phyloP scores from a whole-genome alignment of 2,888 invertebrate genomes.

The Bedellia somnulentella region DNA sequence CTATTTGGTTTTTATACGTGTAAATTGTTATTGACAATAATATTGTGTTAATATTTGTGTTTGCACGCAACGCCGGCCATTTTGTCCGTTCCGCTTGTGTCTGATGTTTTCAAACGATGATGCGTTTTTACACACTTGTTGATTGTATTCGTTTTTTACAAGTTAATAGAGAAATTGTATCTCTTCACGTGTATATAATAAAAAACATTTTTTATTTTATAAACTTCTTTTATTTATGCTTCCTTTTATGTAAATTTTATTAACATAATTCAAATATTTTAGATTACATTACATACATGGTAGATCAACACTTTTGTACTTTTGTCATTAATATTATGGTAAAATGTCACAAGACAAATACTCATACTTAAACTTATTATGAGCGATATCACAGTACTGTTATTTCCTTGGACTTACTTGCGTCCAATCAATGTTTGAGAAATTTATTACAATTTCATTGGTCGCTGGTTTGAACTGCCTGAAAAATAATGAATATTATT shows the following conservation, averaged over 20 bases:
- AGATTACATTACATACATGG: no score
- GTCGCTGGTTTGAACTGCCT: conserved; percentile 68
- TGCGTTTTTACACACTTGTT: no score
- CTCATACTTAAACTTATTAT: no score
- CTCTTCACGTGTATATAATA: conserved; percentile 52
- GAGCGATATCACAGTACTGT: no score
- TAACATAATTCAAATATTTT: neutral
- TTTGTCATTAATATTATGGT: neutral
- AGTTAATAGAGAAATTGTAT: conserved; percentile 38
- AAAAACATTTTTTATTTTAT: conserved; percentile 50
- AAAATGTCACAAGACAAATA: neutral
- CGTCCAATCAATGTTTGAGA: conserved; percentile 65
- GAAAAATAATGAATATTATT: conserved; percentile 17
- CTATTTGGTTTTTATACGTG: no score
- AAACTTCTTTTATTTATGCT: conserved; percentile 27
- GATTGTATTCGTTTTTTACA: no score
- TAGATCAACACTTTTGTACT: no score
- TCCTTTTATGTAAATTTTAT: conserved; percentile 24
- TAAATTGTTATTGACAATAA: no score
- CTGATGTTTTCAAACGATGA: conserved; percentile 26
- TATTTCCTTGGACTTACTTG: conserved; percentile 16
- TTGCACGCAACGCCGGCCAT: no score
- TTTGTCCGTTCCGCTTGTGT: no score
- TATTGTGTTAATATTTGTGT: no score
- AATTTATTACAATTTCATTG: conserved; percentile 68